Base-by-base conservation (phyloP, 2,113 vertebrate genomes). In the Marmota monax region DNA sequence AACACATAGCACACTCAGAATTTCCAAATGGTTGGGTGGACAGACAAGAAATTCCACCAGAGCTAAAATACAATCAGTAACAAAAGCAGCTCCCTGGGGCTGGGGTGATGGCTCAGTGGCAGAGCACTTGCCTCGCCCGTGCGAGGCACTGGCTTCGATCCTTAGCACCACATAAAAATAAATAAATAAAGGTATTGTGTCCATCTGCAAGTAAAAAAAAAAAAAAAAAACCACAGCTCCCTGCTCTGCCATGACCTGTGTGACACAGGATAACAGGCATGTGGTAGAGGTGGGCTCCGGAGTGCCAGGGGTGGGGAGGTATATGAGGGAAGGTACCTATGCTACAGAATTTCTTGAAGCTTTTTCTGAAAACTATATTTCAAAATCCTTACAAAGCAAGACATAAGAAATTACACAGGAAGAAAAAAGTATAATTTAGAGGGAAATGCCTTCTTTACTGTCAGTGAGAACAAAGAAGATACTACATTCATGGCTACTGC, bases 321-420 rank as follows among this genome's bases (percentile, higher is more conserved):
- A 61, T 0, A 1, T 0, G 0, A 78, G 5, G 22, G 4, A 48
- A 1, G 9, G 12, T 3, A 23, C 42, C 48, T 58, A 39, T 53
- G 45, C 69, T 70, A 84, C 34, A 39, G 14, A 78, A 67, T 63
- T 58, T 90, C 79, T 73, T 29, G 0, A 90, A 72, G 2, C 53
- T 88, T 56, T 85, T 89, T 94, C 69, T 70, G 12, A 80, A 95
- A 61, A 78, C 20, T 67, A 3, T 88, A 95, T 29, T 93, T 95
- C 39, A 82, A 94, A 94, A 61, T 37, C 63, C 67, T 88, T 72
- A 88, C 45, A 87, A 72, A 69, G 73, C 6, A 83, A 25, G 79
- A 53, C 1, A 65, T 29, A 83, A 25, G 79, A 61, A 1, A 65
- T 34, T 73, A 23, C 32, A 37, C 0, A 65, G 17, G 79, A 80